phyloP scores from a whole-genome alignment of 2,888 invertebrate genomes.

The Ephialtes manifestator region DNA sequence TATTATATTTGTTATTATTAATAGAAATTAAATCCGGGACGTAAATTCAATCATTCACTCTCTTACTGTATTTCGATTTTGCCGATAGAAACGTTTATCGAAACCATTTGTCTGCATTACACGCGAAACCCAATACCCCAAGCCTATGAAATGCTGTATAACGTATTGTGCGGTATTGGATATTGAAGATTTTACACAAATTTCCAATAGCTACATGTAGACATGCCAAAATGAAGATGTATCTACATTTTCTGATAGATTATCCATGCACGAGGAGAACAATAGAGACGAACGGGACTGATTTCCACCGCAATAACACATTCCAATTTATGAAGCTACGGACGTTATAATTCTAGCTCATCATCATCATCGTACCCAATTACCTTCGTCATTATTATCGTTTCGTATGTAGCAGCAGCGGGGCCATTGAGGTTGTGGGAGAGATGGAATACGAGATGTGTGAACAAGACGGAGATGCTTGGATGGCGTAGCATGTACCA shows the following conservation, averaged over 20 bases:
- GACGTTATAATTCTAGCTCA: conserved; percentile 48
- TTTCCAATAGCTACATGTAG: conserved; percentile 12
- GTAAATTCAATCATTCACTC: not conserved
- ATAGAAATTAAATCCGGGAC: not conserved
- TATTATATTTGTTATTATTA: not conserved
- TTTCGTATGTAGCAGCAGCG: conserved; percentile 34
- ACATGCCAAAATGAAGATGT: not conserved
- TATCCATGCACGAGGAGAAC: not conserved
- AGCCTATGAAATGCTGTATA: not conserved
- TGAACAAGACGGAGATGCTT: conserved; percentile 14
- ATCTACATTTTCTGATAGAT: conserved; percentile 5
- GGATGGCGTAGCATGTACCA: conserved; percentile 15
- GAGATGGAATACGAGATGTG: conserved; percentile 4
- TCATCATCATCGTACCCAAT: conserved; percentile 51
- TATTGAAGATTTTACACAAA: conserved; percentile 9
- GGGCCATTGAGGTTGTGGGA: not conserved
- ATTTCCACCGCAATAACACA: conserved; percentile 21
- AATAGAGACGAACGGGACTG: not conserved
- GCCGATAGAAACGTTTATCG: not conserved
- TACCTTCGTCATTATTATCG: conserved; percentile 53
- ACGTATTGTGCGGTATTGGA: not conserved
- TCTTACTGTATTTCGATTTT: not conserved
- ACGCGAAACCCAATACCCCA: not conserved
- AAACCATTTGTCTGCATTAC: conserved; percentile 34
- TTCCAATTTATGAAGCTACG: conserved; percentile 43